Evolutionary conservation across 2,797 vertebrate genomes (phyloP).

Genomic region (Uromys caudimaculatus): DNA sequence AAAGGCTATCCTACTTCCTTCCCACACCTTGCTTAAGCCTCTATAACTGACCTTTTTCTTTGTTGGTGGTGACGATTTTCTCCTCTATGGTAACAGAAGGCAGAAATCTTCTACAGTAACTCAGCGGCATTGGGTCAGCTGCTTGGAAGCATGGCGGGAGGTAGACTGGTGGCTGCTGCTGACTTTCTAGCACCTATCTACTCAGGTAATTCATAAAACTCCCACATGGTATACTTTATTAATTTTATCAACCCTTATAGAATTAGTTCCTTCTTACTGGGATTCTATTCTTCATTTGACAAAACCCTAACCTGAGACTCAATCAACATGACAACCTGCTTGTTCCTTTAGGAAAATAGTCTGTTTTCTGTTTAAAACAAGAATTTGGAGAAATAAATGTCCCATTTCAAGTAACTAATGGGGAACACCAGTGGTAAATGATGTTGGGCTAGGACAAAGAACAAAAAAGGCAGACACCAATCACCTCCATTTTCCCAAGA

Average conservation of each 20-base stretch:
- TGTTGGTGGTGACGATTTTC: neutral
- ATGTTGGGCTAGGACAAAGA: slow-evolving; percentile 59
- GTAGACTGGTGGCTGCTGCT: neutral
- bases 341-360: slow-evolving; percentile 53
- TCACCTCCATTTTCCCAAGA: slow-evolving; percentile 85
- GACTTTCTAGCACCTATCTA: neutral
- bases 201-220: neutral
- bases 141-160: neutral
- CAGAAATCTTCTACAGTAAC: neutral
- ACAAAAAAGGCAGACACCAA: slow-evolving; percentile 79
- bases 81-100: slow-evolving; percentile 27
- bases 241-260: slow-evolving; percentile 45
- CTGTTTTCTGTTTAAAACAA: slow-evolving; percentile 20
- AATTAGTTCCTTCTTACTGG: slow-evolving; percentile 54
- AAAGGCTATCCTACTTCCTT: neutral
- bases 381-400: slow-evolving; percentile 59
- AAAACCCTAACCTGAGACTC: slow-evolving; percentile 42
- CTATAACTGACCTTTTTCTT: neutral
- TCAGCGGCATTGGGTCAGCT: neutral
- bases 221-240: neutral
- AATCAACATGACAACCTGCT: neutral
- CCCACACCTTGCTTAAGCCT: slow-evolving; percentile 16
- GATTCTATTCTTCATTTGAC: slow-evolving; percentile 63
- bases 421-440: slow-evolving; percentile 15
- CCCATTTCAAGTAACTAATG: slow-evolving; percentile 42